Base-by-base conservation (phyloP, 2,888 invertebrate species). In the Hypena proboscidalis region DNA sequence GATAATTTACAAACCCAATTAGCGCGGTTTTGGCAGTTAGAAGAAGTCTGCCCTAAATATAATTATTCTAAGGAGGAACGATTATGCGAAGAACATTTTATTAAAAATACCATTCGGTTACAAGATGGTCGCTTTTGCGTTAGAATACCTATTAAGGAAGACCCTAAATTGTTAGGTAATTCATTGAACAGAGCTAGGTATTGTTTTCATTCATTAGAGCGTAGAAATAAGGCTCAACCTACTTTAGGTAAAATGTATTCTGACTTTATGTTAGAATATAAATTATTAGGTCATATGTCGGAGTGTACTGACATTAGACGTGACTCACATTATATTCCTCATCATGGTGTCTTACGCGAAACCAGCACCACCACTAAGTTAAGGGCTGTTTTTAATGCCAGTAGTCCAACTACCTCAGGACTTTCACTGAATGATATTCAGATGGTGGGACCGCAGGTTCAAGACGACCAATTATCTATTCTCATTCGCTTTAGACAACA, bases 321-420 rank as follows among this genome's bases (percentile, higher is more conserved):
- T n/a, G 3, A 0, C 4, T 7, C n/a, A n/a, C n/a, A 29, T 15
- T 15, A 15, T 8, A 29, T 29, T 1, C 29, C 29, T 2, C 29
- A 29, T 15, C 29, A 29, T 34, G 56, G 54, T 1, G 43, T 56
- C 2, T 11, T 54, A 2, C 40, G 48, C 3, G 52, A 52, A 19
- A 34, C 33, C 8, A 48, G 50, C 19, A 33, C 31, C 0, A 61
- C 50, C 1, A 54, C 56, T 1, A 54, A 54, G 17, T 38, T 54
- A 23, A 13, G 58, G 5, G 50, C 52, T 1, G 57, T 59, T 0
- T 55, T 53, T 30, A 42, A 58, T 11, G 50, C 48, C 0, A 51
- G 54, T 8, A 25, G 15, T 6, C 38, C 32, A 11, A 33, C 37
- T 2, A 23, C 31, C 5, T 30, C 39, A 20, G 30, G 31, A 4